These are phyloP conservation scores for Achlya flavicornis DNA, from an alignment of 2,888 invertebrate genomes.

Conservation along the genomic window DNA sequence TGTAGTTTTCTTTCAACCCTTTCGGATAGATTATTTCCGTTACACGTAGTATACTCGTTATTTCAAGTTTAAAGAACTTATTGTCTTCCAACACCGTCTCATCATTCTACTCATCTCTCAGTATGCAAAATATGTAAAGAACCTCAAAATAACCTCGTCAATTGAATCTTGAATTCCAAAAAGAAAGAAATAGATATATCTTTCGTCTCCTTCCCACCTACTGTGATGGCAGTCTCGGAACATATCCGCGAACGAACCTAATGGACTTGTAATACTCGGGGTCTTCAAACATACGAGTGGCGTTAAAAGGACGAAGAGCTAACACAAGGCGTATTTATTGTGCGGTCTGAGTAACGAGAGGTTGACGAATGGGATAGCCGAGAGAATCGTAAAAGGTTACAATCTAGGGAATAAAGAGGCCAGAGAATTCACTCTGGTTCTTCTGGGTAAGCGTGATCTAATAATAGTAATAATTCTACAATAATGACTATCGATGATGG, in stretches of 20 bases:
- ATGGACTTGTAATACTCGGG: conserved; percentile 82
- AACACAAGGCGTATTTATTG: conserved; percentile 58
- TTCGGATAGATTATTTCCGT: no score
- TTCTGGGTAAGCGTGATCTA: no score
- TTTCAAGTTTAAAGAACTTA: no score
- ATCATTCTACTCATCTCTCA: not conserved
- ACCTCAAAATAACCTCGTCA: not conserved
- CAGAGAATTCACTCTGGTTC: no score
- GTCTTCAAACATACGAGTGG: conserved; percentile 79
- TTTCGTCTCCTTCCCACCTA: conserved; percentile 38
- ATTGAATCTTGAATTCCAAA: conserved; percentile 7
- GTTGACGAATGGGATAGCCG: not conserved
- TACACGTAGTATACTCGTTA: no score
- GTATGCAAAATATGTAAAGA: not conserved
- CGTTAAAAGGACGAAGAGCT: conserved; percentile 80
- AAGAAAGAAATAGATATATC: conserved; percentile 4
- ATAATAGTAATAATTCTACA: no score
- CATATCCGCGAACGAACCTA: conserved; percentile 79
- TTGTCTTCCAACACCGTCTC: not conserved
- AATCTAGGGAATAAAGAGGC: no score
- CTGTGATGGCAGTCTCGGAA: conserved; percentile 45
- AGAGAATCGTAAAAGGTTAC: no score
- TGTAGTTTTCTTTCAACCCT: no score
- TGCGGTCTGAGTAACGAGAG: conserved; percentile 39
- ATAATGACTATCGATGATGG: no score